These are phyloP conservation scores for Corbicula japonica DNA, from an alignment of 2,888 invertebrate genomes.

Conservation along the genomic window DNA sequence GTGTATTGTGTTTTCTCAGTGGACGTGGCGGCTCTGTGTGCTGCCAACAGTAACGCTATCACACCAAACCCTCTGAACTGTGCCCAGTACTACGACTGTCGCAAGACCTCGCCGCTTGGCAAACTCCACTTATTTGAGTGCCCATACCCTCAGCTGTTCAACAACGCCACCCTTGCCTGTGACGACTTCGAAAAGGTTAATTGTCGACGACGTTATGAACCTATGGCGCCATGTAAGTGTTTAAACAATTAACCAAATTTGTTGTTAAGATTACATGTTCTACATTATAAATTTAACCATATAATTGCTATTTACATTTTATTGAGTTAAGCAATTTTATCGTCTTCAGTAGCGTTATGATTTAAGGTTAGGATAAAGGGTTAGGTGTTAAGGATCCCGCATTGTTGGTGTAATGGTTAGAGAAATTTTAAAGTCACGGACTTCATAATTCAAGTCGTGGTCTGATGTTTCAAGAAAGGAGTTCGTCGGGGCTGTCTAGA, in stretches of 20 bases:
- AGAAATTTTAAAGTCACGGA: too few relatives aligned
- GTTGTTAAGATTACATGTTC: neutral
- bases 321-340: too few relatives aligned
- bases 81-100: conserved; percentile 79
- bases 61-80: conserved; percentile 75
- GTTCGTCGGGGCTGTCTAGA: too few relatives aligned
- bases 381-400: too few relatives aligned
- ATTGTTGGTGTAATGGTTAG: too few relatives aligned
- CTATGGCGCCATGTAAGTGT: conserved; percentile 74
- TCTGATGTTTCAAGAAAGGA: too few relatives aligned
- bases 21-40: conserved; percentile 57
- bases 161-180: conserved; percentile 60
- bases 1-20: too few relatives aligned
- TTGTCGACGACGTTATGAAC: conserved; percentile 67
- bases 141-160: conserved; percentile 76
- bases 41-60: conserved; percentile 57
- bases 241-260: neutral
- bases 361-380: too few relatives aligned
- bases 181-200: conserved; percentile 68
- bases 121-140: conserved; percentile 71
- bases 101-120: conserved; percentile 54
- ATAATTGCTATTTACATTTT: too few relatives aligned
- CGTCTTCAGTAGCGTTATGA: too few relatives aligned
- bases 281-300: too few relatives aligned
- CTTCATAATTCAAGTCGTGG: too few relatives aligned